Evolutionary conservation across 2,797 vertebrate species (phyloP), one percentile per base, ranked within the genome.

Genomic region (Acomys russatus): DNA sequence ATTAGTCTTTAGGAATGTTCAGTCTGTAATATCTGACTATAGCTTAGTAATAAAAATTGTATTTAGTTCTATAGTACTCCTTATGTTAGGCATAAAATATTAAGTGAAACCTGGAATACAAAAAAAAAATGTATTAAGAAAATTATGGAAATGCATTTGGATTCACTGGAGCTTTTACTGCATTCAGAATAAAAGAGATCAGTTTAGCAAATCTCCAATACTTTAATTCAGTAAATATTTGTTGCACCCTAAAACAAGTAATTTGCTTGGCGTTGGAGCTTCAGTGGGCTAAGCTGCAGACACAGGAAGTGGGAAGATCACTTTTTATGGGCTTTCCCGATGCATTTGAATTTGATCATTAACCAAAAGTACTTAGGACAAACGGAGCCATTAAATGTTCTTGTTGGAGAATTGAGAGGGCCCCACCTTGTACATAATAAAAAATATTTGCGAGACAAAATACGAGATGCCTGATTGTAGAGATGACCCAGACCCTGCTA

Each of bases 141-240:
- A 14, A 79, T 12, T 12, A 85, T 18, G 6, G 49, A 94, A 80
- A 78, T 74, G 61, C 15, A 70, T 88, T 35, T 89, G 70, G 51
- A 94, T 79, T 93, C 63, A 71, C 35, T 66, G 59, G 30, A 70
- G 70, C 12, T 88, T 92, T 61, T 35, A 88, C 23, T 80, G 22
- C 84, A 30, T 25, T 90, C 51, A 78, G 33, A 94, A 33, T 70
- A 85, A 85, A 91, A 94, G 30, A 18, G 3, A 82, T 64, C 22
- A 82, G 7, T 96, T 96, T 74, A 73, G 33, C 68, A 88, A 35
- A 54, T 88, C 91, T 88, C 71, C 33, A 92, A 61, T 80, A 63
- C 38, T 85, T 92, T 93, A 74, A 76, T 51, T 94, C 56, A 93
- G 30, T 61, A 94, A 94, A 90, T 95, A 74, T 85, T 94, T 85